Evolutionary conservation across 1,140 invertebrate genomes (phyloP), one percentile per base, ranked within the genome.

Genomic region (Drosophila trapezifrons): DNA sequence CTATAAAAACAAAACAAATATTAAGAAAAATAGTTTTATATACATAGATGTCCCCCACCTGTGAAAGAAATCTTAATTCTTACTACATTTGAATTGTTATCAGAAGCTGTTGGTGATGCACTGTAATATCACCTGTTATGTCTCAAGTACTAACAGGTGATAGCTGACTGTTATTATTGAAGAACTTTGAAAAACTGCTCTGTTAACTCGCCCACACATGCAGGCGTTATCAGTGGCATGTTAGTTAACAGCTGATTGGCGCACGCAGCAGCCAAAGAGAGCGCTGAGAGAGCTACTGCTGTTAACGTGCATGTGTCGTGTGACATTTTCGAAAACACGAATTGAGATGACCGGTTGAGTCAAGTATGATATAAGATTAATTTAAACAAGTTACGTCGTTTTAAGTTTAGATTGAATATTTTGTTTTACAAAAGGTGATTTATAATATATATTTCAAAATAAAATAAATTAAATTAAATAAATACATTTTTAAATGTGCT

Each of bases 321-420:
- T 18, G 17, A 52, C 17, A 52, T 20, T 52, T 52, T 37, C 32
- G 51, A 54, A 52, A 37, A 37, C 51, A 54, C 32, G 29, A 15
- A 13, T 35, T 37, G 51, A 22, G 51, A 37, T 54, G 51, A 15
- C 32, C 12, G 32, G 32, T 12, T 13, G 32, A 3, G 32, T 0
- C 10, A 13, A 32, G 29, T 32, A 10, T 32, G 9, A 32, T 10
- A 32, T 32, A 32, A 32, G 9, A 32, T 32, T 1, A 32, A 32
- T 10, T 20, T 15, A 20, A 35, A 9, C 15, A 2, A 12, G 0
- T 32, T 8, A 15, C 17, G 8, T 15, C 1, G 1, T 2, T 29
- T 29, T 3, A 4, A 27, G 4, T 8, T 51, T 8, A 32, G 18
- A 8, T 18, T 10, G 7, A 32, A 18, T 51, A 3, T 8, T 32